Conservation (phyloP, 1,140 invertebrate species). For the Saxidomus purpurata region DNA sequence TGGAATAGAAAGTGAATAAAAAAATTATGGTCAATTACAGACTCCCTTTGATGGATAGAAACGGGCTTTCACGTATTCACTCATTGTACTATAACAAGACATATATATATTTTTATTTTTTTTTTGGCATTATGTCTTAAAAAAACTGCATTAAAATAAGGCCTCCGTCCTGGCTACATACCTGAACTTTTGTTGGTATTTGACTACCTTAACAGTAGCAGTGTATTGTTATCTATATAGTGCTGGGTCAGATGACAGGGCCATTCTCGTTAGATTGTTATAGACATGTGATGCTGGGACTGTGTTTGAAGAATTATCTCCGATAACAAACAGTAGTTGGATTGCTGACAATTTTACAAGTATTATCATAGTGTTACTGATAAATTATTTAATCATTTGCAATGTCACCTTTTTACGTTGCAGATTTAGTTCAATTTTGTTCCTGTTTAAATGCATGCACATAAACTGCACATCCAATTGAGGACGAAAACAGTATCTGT, state of each 20-base stretch:
- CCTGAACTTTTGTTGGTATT: no score
- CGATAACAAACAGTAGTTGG: conserved; percentile 7
- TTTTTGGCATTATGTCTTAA: no score
- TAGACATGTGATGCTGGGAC: conserved; percentile 31
- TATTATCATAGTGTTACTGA: neutral
- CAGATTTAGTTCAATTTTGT: neutral
- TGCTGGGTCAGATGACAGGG: neutral
- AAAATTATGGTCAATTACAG: no score
- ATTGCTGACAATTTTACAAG: conserved; percentile 16
- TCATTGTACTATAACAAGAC: no score
- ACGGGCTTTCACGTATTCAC: no score
- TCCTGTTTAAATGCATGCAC: neutral
- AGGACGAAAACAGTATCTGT: no score
- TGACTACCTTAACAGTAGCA: neutral
- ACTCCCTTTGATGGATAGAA: no score
- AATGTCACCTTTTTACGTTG: neutral
- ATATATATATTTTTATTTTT: no score
- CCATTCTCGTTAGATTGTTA: neutral
- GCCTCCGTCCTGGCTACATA: conserved; percentile 7
- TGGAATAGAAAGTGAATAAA: no score
- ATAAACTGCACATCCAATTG: neutral
- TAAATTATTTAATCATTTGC: conserved; percentile 13
- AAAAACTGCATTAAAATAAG: no score
- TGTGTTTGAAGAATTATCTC: conserved; percentile 39
- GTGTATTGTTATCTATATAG: neutral